A percentile compares a stretch with the other conserved stretches of the same genome.
Evolutionary conservation across 2,888 invertebrate species (phyloP).

Genomic region (Ornithoptera alexandrae): DNA sequence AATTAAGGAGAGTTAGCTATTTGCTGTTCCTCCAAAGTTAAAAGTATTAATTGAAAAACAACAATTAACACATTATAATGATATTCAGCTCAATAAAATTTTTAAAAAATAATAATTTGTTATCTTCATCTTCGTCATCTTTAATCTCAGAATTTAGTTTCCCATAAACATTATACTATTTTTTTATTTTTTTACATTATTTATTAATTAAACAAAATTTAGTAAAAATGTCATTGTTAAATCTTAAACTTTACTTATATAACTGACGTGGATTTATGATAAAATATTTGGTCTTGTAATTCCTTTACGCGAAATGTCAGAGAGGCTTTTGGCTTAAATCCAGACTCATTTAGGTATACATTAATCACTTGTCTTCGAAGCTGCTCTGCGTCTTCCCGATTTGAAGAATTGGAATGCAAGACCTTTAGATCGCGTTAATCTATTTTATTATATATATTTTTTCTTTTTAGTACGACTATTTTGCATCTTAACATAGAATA

Average conservation of each 20-base stretch:
- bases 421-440: not conserved
- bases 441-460: not conserved
- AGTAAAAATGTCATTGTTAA: too few relatives aligned
- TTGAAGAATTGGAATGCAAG: constrained; percentile 1
- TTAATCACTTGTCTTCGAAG: constrained; percentile 14
- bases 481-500: not conserved
- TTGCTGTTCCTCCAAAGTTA: too few relatives aligned
- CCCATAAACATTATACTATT: too few relatives aligned
- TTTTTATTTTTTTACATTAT: too few relatives aligned
- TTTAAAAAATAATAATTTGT: too few relatives aligned
- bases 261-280: constrained; percentile 5
- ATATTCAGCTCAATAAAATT: too few relatives aligned
- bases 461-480: not conserved
- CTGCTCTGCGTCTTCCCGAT: constrained; percentile 3
- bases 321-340: constrained; percentile 17
- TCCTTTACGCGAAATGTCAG: constrained; percentile 15
- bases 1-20: too few relatives aligned
- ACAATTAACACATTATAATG: too few relatives aligned
- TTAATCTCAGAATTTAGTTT: too few relatives aligned
- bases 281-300: constrained; percentile 9
- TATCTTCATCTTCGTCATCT: too few relatives aligned
- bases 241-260: not conserved
- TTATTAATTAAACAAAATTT: too few relatives aligned
- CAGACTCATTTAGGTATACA: constrained; percentile 12
- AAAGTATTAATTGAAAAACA: too few relatives aligned